Conservation (phyloP, 1,140 invertebrate genomes). For the Scylla paramamosain region DNA sequence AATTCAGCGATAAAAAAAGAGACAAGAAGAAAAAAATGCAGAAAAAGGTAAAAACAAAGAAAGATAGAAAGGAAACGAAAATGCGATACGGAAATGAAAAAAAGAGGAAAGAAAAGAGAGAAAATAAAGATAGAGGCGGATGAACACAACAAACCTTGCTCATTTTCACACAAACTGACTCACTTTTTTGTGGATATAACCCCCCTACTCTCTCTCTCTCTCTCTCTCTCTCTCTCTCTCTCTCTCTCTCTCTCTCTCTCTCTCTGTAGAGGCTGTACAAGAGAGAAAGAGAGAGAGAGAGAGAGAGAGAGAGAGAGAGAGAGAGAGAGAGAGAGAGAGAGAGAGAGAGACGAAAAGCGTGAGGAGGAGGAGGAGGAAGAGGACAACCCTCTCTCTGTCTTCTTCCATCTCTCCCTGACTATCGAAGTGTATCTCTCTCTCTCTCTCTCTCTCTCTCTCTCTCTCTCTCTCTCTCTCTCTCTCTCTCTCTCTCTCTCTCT, state of each 20-base stretch:
- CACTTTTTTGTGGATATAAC: too few species aligned
- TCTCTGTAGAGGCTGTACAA: constrained; percentile 28
- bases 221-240: constrained; percentile 41
- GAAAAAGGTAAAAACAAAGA: too few species aligned
- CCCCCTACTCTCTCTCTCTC: not conserved
- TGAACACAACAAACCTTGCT: not conserved
- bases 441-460: not conserved
- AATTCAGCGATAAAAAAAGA: not conserved
- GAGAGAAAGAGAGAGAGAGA: not conserved
- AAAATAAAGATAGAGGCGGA: not conserved
- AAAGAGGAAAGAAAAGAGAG: not conserved
- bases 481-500: not conserved
- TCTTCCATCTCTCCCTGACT: not conserved
- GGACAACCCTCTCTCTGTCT: not conserved
- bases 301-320: not conserved
- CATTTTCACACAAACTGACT: not conserved
- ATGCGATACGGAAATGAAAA: not conserved
- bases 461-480: too few species aligned
- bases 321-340: not conserved
- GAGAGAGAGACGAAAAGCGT: not conserved
- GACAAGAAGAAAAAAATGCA: not conserved
- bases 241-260: constrained; percentile 53
- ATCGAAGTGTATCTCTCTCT: not conserved
- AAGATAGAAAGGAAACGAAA: not conserved
- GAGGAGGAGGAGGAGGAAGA: not conserved